Evolutionary conservation across 2,888 invertebrate genomes (phyloP).

Genomic region (Andrena minutula): DNA sequence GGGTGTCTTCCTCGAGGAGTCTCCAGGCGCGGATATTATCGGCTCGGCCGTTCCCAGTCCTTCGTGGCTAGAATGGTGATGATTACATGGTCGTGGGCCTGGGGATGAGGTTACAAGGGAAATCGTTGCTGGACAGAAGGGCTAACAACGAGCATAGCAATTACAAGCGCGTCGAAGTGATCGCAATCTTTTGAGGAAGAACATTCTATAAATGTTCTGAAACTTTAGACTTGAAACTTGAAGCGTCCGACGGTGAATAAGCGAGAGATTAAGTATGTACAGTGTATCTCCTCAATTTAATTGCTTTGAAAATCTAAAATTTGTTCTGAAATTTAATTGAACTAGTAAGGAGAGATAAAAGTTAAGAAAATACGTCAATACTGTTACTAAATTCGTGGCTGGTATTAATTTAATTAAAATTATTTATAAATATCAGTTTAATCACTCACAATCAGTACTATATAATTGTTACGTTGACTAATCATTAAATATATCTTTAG

Average conservation of each 20-base stretch:
- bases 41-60: conserved; percentile 21
- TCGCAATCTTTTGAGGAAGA: conserved; percentile 53
- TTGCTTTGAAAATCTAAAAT: too few species aligned
- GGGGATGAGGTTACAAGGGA: conserved; percentile 33
- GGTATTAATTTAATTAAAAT: too few species aligned
- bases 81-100: conserved; percentile 43
- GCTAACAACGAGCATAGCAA: conserved; percentile 64
- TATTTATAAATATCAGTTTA: too few species aligned
- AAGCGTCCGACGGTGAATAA: neutral
- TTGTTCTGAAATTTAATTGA: too few species aligned
- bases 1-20: conserved; percentile 26
- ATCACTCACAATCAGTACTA: too few species aligned
- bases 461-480: too few species aligned
- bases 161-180: conserved; percentile 59
- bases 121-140: conserved; percentile 50
- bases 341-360: too few species aligned
- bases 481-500: neutral
- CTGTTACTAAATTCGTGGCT: too few species aligned
- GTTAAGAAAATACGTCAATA: too few species aligned
- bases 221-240: conserved; percentile 10
- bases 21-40: conserved; percentile 40
- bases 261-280: too few species aligned
- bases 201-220: conserved; percentile 8
- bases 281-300: too few species aligned
- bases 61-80: conserved; percentile 52